Evolutionary conservation across 2,113 vertebrate genomes (phyloP).

Genomic region (Ploceus nigricollis): DNA sequence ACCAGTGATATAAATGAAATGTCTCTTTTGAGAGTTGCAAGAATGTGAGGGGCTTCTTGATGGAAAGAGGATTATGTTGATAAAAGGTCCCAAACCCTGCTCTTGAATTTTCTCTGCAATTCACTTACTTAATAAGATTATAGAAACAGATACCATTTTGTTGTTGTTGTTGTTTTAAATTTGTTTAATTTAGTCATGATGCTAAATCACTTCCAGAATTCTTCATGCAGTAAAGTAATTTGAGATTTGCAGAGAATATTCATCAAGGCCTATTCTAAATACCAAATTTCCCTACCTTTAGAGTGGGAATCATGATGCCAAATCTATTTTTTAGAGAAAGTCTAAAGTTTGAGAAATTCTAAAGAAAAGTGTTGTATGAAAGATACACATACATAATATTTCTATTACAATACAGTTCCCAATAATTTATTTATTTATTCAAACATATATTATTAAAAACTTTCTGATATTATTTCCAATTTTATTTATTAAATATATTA

Average conservation of each 20-base stretch:
- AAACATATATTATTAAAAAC: not conserved
- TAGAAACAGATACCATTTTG: not conserved
- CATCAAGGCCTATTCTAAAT: not conserved
- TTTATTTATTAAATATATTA: not conserved
- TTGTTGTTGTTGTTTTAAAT: not conserved
- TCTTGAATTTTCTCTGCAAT: not conserved
- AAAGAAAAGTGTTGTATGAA: not conserved
- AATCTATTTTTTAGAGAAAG: not conserved
- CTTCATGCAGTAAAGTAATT: not conserved
- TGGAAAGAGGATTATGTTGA: not conserved
- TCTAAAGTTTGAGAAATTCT: not conserved
- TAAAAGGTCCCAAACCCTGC: not conserved
- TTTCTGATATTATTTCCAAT: not conserved
- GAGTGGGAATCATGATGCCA: not conserved
- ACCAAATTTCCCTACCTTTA: not conserved
- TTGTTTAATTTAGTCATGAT: not conserved
- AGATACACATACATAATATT: not conserved
- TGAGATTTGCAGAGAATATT: not conserved
- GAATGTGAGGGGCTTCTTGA: not conserved
- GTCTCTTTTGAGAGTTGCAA: not conserved
- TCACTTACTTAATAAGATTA: not conserved
- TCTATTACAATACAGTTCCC: not conserved
- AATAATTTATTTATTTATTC: not conserved
- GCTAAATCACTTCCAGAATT: conserved; percentile 9
- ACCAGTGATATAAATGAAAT: not conserved